Conservation (phyloP, 1,140 invertebrate genomes). For the Drosophila orosa region DNA sequence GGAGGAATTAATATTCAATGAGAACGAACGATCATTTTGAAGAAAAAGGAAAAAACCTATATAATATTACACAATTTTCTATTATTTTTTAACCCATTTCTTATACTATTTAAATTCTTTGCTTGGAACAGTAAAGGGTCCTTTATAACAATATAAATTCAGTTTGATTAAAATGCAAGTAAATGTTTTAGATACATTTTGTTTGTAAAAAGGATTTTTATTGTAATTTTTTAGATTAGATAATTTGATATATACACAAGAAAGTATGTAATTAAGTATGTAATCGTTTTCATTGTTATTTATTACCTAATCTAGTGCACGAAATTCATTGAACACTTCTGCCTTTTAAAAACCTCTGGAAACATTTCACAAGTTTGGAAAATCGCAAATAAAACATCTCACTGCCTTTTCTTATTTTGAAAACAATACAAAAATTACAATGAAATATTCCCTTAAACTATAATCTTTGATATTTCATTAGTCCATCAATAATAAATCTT, state of each 20-base stretch:
- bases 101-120: neutral
- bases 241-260: too few relatives aligned
- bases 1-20: neutral
- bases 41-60: too few relatives aligned
- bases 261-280: too few relatives aligned
- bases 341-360: accelerated
- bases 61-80: neutral
- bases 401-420: neutral
- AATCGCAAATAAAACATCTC: neutral
- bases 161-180: too few relatives aligned
- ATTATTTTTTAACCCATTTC: accelerated
- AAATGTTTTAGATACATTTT: too few relatives aligned
- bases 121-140: neutral
- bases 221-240: neutral
- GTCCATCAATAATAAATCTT: conserved; percentile 18
- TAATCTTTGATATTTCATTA: neutral
- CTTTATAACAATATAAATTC: neutral
- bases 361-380: neutral
- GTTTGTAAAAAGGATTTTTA: neutral
- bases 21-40: neutral
- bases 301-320: too few relatives aligned
- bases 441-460: neutral
- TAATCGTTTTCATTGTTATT: too few relatives aligned
- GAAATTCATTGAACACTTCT: too few relatives aligned
- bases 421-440: neutral